A percentile compares a stretch with the other conserved stretches of the same genome.
phyloP scores from a whole-genome alignment of 2,797 vertebrate genomes.

The Apogon talboti region DNA sequence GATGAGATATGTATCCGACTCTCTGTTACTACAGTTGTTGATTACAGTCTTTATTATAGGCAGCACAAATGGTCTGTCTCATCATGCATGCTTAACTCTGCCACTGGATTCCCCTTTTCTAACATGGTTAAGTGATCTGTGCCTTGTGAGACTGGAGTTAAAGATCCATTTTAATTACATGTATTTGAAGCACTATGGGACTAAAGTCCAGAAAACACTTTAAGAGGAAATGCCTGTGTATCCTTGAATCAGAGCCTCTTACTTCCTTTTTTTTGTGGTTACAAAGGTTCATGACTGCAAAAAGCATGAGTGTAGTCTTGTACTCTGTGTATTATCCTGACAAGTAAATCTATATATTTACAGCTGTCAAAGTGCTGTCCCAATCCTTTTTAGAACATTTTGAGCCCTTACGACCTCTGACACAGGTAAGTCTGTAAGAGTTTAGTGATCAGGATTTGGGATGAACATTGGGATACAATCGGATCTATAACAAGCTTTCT shows the following conservation, averaged over 20 bases:
- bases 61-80: not conserved
- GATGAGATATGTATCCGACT: not conserved
- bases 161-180: not conserved
- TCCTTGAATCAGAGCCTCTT: not conserved
- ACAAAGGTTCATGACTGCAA: not conserved
- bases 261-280: not conserved
- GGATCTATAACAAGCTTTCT: no score
- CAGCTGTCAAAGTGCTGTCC: no score
- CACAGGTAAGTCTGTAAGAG: no score
- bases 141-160: not conserved
- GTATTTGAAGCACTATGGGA: not conserved
- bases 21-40: not conserved
- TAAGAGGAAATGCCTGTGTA: constrained; percentile 17
- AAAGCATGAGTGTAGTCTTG: not conserved
- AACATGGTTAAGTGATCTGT: not conserved
- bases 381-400: no score
- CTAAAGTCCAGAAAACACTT: not conserved
- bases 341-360: not conserved
- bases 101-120: not conserved
- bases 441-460: no score
- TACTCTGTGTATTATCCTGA: not conserved
- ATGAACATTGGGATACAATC: no score
- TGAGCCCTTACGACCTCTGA: no score
- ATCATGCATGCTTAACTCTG: not conserved
- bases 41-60: not conserved